These are phyloP conservation scores for Tiaroga cobitis DNA, from an alignment of 2,797 vertebrate genomes.

Conservation along the genomic window DNA sequence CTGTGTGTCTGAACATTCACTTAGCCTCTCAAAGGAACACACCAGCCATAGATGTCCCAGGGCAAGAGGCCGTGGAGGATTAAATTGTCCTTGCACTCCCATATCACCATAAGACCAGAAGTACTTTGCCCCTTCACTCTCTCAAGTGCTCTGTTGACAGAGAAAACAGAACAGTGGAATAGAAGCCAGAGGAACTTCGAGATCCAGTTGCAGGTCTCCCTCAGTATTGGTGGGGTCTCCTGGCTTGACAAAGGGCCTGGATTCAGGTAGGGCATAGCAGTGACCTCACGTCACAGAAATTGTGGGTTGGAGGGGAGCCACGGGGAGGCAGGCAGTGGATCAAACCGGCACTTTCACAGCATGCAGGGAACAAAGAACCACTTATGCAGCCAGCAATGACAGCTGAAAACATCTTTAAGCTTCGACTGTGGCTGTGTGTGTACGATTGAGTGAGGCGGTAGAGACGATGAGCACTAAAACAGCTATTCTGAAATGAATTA, in stretches of 20 bases:
- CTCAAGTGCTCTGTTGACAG: constrained; percentile 80
- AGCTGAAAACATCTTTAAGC: constrained; percentile 80
- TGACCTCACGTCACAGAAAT: constrained; percentile 50
- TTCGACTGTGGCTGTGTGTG: constrained; percentile 52
- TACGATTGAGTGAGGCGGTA: not conserved
- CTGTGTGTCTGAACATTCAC: constrained; percentile 42
- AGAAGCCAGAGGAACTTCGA: constrained; percentile 66
- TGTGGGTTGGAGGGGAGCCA: constrained; percentile 30
- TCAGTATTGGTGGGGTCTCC: constrained; percentile 42
- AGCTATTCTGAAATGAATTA: not conserved
- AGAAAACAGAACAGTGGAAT: constrained; percentile 72
- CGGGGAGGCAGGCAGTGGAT: constrained; percentile 52
- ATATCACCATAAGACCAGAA: constrained; percentile 72
- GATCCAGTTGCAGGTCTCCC: constrained; percentile 71
- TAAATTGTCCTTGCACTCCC: constrained; percentile 66
- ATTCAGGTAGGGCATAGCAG: constrained; percentile 57
- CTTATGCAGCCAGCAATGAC: constrained; percentile 75
- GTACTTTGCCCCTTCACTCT: constrained; percentile 74
- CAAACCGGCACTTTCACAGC: constrained; percentile 60
- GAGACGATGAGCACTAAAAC: not conserved
- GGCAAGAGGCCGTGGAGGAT: constrained; percentile 49
- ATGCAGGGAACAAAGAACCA: constrained; percentile 75
- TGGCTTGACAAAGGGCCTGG: constrained; percentile 55
- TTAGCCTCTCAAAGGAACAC: constrained; percentile 16
- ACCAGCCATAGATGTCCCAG: constrained; percentile 38